Conservation (phyloP, 2,797 vertebrate species). For the Epinephelus coioides region DNA sequence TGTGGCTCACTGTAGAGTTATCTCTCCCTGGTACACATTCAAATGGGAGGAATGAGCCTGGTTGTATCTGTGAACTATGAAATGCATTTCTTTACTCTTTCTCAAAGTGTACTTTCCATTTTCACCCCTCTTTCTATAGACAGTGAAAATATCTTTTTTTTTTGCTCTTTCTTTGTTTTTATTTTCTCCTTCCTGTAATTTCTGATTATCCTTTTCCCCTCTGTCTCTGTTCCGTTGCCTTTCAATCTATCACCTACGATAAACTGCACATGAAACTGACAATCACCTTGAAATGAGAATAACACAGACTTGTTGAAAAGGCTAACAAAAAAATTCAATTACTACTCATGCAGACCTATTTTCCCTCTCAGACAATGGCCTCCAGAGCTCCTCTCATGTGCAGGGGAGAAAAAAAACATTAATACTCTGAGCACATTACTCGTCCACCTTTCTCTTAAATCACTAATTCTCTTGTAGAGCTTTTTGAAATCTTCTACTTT, state of each 20-base stretch:
- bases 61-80: conserved; percentile 31
- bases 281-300: conserved; percentile 61
- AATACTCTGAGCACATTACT: conserved; percentile 12
- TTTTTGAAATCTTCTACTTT: not conserved
- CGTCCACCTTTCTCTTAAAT: conserved; percentile 5
- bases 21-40: conserved; percentile 34
- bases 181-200: not conserved
- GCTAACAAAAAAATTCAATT: conserved; percentile 53
- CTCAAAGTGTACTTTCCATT: not conserved
- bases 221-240: conserved; percentile 6
- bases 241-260: conserved; percentile 36
- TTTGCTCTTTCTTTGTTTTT: not conserved
- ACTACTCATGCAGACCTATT: conserved; percentile 19
- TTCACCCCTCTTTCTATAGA: not conserved
- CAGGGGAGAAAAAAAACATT: conserved; percentile 6
- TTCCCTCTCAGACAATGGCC: conserved; percentile 25
- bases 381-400: conserved; percentile 23
- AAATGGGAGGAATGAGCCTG: conserved; percentile 8
- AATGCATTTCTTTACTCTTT: conserved; percentile 20
- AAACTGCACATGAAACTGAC: conserved; percentile 43
- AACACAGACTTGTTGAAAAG: conserved; percentile 51
- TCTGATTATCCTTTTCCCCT: not conserved
- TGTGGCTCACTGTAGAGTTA: conserved; percentile 44
- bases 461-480: not conserved
- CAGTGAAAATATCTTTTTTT: not conserved